A percentile compares a stretch with the other conserved stretches of the same genome.
phyloP scores from a whole-genome alignment of 1,140 invertebrate genomes.

The Sipha flava region DNA sequence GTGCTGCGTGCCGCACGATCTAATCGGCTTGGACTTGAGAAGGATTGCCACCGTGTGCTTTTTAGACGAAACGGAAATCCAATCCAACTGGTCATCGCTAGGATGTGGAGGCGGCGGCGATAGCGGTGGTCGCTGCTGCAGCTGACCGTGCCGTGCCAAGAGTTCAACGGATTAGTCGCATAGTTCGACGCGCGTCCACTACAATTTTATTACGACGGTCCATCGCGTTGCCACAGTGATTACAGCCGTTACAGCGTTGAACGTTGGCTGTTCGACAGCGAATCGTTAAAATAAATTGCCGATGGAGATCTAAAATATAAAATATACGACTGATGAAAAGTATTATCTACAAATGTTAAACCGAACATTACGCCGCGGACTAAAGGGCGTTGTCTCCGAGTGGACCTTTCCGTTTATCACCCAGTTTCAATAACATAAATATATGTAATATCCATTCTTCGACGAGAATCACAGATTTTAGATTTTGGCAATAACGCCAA shows the following conservation, averaged over 20 bases:
- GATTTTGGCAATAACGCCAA: too few species aligned
- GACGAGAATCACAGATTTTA: too few species aligned
- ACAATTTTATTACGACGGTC: not conserved
- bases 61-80: not conserved
- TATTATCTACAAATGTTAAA: too few species aligned
- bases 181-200: not conserved
- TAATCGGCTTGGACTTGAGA: not conserved
- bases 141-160: not conserved
- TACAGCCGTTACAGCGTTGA: not conserved
- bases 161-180: conserved; percentile 4
- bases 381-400: too few species aligned
- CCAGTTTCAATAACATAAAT: too few species aligned
- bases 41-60: not conserved
- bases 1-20: not conserved
- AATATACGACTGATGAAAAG: too few species aligned
- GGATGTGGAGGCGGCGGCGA: not conserved
- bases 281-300: not conserved
- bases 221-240: too few species aligned
- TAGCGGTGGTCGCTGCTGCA: not conserved
- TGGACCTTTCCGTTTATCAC: too few species aligned
- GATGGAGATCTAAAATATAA: not conserved
- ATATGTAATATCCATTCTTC: too few species aligned
- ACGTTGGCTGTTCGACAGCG: not conserved
- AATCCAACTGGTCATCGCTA: not conserved
- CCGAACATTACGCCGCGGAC: too few species aligned